Evolutionary conservation across 1,140 invertebrate genomes (phyloP).

Genomic region (Brachionus rotundiformis): DNA sequence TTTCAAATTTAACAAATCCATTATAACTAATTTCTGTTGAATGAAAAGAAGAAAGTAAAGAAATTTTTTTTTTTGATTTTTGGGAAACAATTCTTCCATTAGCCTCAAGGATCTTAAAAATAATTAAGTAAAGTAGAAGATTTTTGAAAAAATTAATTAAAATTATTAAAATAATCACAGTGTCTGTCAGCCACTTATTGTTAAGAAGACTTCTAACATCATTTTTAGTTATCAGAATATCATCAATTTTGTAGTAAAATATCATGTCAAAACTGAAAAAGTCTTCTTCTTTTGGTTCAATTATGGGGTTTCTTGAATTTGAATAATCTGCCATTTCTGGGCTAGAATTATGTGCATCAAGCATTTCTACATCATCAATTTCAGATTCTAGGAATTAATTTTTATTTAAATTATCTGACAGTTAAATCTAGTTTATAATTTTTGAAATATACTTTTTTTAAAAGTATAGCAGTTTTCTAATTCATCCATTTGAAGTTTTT

Average conservation of each 20-base stretch:
- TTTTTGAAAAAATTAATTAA: not conserved
- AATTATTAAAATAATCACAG: not conserved
- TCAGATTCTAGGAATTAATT: not conserved
- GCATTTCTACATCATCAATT: not conserved
- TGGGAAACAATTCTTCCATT: not conserved
- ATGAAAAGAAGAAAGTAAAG: no score
- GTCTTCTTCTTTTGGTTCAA: not conserved
- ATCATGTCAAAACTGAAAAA: not conserved
- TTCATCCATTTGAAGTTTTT: no score
- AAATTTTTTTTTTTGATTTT: not conserved
- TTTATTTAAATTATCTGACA: not conserved
- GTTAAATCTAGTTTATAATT: not conserved
- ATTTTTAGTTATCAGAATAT: not conserved
- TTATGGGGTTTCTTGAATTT: not conserved
- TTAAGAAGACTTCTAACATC: not conserved
- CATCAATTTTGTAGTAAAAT: not conserved
- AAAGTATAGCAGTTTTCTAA: no score
- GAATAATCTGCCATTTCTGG: not conserved
- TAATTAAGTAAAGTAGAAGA: not conserved
- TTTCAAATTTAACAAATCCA: no score
- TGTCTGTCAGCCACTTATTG: not conserved
- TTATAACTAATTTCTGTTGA: no score
- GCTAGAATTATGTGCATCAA: not conserved
- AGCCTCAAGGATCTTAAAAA: not conserved
- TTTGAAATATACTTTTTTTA: not conserved